Base-by-base conservation (phyloP, 2,888 invertebrate genomes). In the Scrobipalpa atriplicella region DNA sequence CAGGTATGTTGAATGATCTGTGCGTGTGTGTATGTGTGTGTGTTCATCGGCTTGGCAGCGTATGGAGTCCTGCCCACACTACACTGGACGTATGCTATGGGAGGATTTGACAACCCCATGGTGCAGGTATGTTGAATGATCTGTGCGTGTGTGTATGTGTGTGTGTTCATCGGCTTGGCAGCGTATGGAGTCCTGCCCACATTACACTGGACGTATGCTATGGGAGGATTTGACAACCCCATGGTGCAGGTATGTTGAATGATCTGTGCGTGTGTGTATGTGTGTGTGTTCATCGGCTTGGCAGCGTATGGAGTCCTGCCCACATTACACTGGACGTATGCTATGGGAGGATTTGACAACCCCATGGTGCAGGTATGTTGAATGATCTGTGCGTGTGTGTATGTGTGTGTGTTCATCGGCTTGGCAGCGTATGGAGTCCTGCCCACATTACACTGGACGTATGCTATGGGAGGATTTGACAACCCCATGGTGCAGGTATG, bases 341-440 rank as follows among this genome's bases (percentile, higher is more conserved):
- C 96, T 43, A 97, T 98, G 95, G 98, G 98, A 18, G 98, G 99
- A 9, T 94, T 97, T 79, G 95, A 95, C 61, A 96, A 97, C 81
- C 95, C 96, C 64, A 95, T 98, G 90, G 98, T 99, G 52, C 93
- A 94, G 90, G 97, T 97, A 79, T 84, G 77, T 52, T 3, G 13
- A 16, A 38, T 38, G 38, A 3, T 7, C n/a, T n/a, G n/a, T n/a
- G n/a, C n/a, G n/a, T n/a, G n/a, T n/a, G n/a, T n/a, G n/a, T n/a
- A n/a, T n/a, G n/a, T 98, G 90, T 90, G 95, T 66, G 95, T 97
- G 68, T 97, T 98, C 85, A 95, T 97, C 68, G 94, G 94, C 8
- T 98, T 98, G 97, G 97, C 97, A 5, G 95, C 95, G 13, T 98
- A 98, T 80, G 99, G 99, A 0, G 95, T 99, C 5, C 93, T 98